Evolutionary conservation across 2,888 invertebrate species (phyloP).

Genomic region (Calliphora vomitoria): DNA sequence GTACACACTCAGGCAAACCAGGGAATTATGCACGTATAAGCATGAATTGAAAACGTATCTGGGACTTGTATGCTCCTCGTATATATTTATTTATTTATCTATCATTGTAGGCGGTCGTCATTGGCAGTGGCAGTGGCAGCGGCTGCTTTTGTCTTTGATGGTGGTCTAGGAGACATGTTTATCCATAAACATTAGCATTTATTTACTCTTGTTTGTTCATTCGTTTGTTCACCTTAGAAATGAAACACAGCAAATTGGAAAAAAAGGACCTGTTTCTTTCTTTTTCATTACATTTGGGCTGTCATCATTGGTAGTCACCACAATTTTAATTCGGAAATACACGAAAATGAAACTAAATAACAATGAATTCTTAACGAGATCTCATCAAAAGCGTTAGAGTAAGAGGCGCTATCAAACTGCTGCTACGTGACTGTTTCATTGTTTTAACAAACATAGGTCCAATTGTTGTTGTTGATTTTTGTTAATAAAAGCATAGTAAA

Average conservation of each 20-base stretch:
- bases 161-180: slow-evolving; percentile 64
- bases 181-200: slow-evolving; percentile 57
- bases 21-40: slow-evolving; percentile 67
- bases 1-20: slow-evolving; percentile 30
- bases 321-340: slow-evolving; percentile 66
- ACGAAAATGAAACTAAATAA: slow-evolving; percentile 51
- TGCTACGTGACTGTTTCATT: slow-evolving; percentile 76
- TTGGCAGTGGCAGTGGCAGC: slow-evolving; percentile 6
- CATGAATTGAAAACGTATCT: slow-evolving; percentile 67
- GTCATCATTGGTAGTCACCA: slow-evolving; percentile 48
- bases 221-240: slow-evolving; percentile 39
- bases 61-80: slow-evolving; percentile 24
- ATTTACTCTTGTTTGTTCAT: slow-evolving; percentile 23
- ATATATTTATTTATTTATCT: slow-evolving; percentile 43
- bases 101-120: slow-evolving; percentile 39
- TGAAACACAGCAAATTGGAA: background rate
- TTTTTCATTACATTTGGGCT: slow-evolving; percentile 31
- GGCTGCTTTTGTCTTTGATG: slow-evolving; percentile 23
- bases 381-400: slow-evolving; percentile 67
- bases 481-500: slow-evolving; percentile 24
- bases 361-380: slow-evolving; percentile 73
- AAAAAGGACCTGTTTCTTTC: slow-evolving; percentile 42
- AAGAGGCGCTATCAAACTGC: slow-evolving; percentile 75
- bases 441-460: slow-evolving; percentile 47
- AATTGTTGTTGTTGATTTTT: slow-evolving; percentile 18